A percentile compares a stretch with the other conserved stretches of the same genome.
phyloP scores from a whole-genome alignment of 2,113 vertebrate species.

The Megalops atlanticus region DNA sequence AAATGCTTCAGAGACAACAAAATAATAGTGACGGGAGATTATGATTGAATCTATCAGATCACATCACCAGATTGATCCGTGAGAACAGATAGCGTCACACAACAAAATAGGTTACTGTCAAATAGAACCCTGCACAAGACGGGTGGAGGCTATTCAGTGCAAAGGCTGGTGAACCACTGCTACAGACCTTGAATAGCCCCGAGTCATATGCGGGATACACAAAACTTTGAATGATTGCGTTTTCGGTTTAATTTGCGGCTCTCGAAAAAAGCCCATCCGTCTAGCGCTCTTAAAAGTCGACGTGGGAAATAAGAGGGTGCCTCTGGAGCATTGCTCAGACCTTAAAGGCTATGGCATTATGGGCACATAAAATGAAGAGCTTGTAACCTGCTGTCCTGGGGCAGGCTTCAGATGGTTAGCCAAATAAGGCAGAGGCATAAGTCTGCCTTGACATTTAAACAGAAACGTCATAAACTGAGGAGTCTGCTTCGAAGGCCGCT shows the following conservation, averaged over 20 bases:
- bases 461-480: slow-evolving; percentile 51
- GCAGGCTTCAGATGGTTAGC: slow-evolving; percentile 59
- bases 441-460: slow-evolving; percentile 64
- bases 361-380: slow-evolving; percentile 56
- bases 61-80: slow-evolving; percentile 21
- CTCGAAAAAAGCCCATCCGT: slow-evolving; percentile 49
- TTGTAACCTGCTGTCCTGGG: slow-evolving; percentile 44
- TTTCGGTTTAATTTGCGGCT: slow-evolving; percentile 59
- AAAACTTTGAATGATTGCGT: slow-evolving; percentile 45
- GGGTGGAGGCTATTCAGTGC: not conserved
- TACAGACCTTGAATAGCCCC: not conserved
- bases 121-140: slow-evolving; percentile 31
- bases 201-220: not conserved
- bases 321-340: slow-evolving; percentile 62
- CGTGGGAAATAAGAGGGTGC: slow-evolving; percentile 60
- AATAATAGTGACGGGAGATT: slow-evolving; percentile 31
- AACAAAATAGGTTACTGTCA: slow-evolving; percentile 27
- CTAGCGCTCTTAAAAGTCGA: slow-evolving; percentile 69
- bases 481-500: slow-evolving; percentile 61
- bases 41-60: slow-evolving; percentile 25
- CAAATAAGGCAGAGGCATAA: slow-evolving; percentile 55
- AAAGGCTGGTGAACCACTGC: not conserved
- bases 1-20: slow-evolving; percentile 8
- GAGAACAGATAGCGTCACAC: slow-evolving; percentile 19
- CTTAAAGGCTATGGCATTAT: slow-evolving; percentile 59